A percentile compares a stretch with the other conserved stretches of the same genome.
phyloP scores from a whole-genome alignment of 2,113 vertebrate species.

The Chroicocephalus ridibundus region DNA sequence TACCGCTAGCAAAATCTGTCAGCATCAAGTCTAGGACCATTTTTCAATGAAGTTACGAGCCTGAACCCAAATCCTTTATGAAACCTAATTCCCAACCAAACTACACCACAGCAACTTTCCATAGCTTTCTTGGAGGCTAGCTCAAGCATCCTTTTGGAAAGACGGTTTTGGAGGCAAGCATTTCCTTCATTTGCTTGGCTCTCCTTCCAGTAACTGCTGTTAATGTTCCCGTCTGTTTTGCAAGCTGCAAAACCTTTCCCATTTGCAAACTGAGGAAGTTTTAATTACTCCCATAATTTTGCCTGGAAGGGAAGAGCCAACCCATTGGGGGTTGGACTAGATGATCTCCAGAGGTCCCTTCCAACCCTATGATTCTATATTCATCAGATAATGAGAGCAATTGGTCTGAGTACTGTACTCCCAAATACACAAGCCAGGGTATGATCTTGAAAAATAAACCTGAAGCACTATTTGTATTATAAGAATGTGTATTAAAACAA shows the following conservation, averaged over 20 bases:
- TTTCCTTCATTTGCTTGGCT: background rate
- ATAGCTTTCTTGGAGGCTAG: background rate
- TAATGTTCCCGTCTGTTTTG: background rate
- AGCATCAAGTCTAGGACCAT: background rate
- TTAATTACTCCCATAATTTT: conserved; percentile 9
- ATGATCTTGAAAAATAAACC: background rate
- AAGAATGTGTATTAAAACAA: background rate
- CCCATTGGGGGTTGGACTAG: too few species aligned
- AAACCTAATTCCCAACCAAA: background rate
- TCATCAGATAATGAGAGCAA: background rate
- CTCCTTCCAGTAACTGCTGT: background rate
- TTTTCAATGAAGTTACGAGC: background rate
- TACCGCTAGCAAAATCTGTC: background rate
- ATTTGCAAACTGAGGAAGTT: background rate
- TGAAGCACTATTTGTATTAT: background rate
- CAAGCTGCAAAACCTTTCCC: background rate
- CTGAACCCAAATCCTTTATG: background rate
- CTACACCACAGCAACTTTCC: background rate
- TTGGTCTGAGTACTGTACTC: background rate
- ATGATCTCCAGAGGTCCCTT: too few species aligned
- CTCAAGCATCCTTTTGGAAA: background rate
- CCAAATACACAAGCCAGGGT: background rate
- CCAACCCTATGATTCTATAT: background rate
- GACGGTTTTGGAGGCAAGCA: background rate
- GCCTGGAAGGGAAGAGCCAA: background rate